Percentiles rank a stretch among this genome's conserved stretches.
phyloP scores from a whole-genome alignment of 2,797 vertebrate genomes.

The Acomys russatus region DNA sequence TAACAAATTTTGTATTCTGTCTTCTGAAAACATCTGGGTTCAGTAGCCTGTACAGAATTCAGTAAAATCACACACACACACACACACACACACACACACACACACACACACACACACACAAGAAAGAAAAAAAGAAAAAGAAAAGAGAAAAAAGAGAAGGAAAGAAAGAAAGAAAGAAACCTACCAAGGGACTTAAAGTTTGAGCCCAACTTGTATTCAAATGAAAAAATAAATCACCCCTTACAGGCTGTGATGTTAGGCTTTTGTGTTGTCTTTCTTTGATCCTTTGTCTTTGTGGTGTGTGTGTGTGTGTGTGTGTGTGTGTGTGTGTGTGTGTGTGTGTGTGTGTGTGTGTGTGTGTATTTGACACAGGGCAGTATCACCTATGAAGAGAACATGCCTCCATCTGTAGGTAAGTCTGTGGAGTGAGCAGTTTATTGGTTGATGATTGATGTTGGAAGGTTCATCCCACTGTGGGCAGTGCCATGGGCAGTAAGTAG shows the following conservation, averaged over 20 bases:
- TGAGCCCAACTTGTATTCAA: background rate
- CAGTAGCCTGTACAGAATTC: slow-evolving; percentile 20
- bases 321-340: too few species aligned
- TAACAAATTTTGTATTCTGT: slow-evolving; percentile 25
- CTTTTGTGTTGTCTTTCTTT: background rate
- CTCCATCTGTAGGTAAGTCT: background rate
- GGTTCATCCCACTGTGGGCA: too few species aligned
- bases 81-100: too few species aligned
- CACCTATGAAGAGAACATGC: background rate
- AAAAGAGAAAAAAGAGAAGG: slow-evolving; percentile 9
- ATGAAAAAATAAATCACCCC: background rate
- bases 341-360: too few species aligned
- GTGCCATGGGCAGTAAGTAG: background rate
- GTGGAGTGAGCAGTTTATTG: background rate
- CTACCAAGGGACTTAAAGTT: background rate
- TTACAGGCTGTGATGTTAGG: background rate
- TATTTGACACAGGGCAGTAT: background rate
- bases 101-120: background rate
- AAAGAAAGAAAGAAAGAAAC: slow-evolving; percentile 51
- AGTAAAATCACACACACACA: slow-evolving; percentile 16
- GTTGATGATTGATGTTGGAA: background rate
- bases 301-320: too few species aligned
- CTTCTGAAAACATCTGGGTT: slow-evolving; percentile 41
- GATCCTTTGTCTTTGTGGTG: rapidly evolving
- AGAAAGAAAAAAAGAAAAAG: slow-evolving; percentile 21